Percentiles rank a stretch among this genome's conserved stretches.
phyloP scores from a whole-genome alignment of 37 sponge, comb jelly and placozoan genomes.

The Agelas oroides region DNA sequence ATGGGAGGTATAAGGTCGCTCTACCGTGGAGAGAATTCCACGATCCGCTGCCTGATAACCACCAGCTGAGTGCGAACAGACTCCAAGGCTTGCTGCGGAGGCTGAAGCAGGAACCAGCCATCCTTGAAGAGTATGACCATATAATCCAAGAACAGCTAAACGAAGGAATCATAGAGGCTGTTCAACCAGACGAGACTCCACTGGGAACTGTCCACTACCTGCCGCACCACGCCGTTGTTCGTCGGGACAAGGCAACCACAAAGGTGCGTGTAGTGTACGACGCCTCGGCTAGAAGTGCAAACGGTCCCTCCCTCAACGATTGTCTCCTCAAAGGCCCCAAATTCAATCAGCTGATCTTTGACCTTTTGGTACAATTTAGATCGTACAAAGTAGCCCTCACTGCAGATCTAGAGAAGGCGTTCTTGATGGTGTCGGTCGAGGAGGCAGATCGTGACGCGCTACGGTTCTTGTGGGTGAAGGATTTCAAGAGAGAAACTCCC shows the following conservation, averaged over 20 bases:
- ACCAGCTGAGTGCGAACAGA: not conserved
- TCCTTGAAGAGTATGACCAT: constrained; percentile 7
- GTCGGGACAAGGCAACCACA: constrained; percentile 36
- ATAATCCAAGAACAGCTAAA: constrained; percentile 17
- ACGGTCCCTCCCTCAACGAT: constrained; percentile 35
- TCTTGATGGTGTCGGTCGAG: constrained; percentile 22
- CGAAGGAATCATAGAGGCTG: constrained; percentile 10
- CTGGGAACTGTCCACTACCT: constrained; percentile 6
- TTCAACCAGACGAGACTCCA: not conserved
- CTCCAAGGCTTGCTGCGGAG: constrained; percentile 13
- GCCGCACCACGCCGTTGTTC: constrained; percentile 36
- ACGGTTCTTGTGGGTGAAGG: constrained; percentile 25
- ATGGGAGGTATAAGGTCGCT: not conserved
- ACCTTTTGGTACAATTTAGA: constrained; percentile 27
- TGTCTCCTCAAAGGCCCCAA: constrained; percentile 31
- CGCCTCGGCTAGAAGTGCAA: constrained; percentile 20
- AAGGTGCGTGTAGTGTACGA: constrained; percentile 40
- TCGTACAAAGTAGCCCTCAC: not conserved
- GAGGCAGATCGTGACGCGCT: constrained; percentile 18
- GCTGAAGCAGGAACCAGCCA: constrained; percentile 14
- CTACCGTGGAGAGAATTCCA: constrained; percentile 19
- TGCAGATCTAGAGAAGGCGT: constrained; percentile 39
- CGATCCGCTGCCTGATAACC: constrained; percentile 6
- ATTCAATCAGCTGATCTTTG: constrained; percentile 25
- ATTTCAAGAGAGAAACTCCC: not conserved